These are phyloP conservation scores for Panagrolaimus sp. DNA, from an alignment of 1,140 invertebrate species.

Conservation along the genomic window DNA sequence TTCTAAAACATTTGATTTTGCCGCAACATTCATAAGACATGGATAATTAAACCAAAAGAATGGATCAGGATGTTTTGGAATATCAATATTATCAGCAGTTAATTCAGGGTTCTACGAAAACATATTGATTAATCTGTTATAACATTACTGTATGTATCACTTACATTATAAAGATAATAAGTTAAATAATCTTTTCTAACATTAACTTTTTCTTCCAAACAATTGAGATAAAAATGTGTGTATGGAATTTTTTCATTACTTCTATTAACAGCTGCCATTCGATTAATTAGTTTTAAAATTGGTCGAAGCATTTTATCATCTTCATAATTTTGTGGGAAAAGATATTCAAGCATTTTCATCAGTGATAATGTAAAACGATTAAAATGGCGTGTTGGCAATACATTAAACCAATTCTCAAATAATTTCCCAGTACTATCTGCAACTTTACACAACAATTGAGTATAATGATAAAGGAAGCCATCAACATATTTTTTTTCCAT, in stretches of 20 bases:
- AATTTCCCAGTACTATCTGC: neutral
- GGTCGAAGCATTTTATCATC: constrained; percentile 40
- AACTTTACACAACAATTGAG: constrained; percentile 14
- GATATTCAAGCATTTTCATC: constrained; percentile 17
- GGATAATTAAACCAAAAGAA: constrained; percentile 84
- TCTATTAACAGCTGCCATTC: constrained; percentile 71
- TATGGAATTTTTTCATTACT: constrained; percentile 68
- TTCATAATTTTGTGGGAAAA: constrained; percentile 17
- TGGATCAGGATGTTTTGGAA: constrained; percentile 57
- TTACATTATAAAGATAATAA: constrained; percentile 64
- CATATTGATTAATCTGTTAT: neutral
- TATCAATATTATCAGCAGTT: constrained; percentile 10
- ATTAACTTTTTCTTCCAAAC: constrained; percentile 72
- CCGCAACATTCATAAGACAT: constrained; percentile 85
- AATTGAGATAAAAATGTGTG: constrained; percentile 76
- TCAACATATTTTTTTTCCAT: constrained; percentile 1
- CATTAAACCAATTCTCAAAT: constrained; percentile 21
- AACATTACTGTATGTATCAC: neutral
- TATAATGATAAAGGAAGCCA: constrained; percentile 16
- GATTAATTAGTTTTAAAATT: constrained; percentile 67
- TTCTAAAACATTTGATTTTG: constrained; percentile 80
- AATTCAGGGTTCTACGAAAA: constrained; percentile 17
- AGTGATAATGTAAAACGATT: constrained; percentile 18
- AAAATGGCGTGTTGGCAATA: constrained; percentile 26
- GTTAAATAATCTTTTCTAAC: constrained; percentile 74